phyloP scores from a whole-genome alignment of 2,888 invertebrate species.

The Crioceris asparagi region DNA sequence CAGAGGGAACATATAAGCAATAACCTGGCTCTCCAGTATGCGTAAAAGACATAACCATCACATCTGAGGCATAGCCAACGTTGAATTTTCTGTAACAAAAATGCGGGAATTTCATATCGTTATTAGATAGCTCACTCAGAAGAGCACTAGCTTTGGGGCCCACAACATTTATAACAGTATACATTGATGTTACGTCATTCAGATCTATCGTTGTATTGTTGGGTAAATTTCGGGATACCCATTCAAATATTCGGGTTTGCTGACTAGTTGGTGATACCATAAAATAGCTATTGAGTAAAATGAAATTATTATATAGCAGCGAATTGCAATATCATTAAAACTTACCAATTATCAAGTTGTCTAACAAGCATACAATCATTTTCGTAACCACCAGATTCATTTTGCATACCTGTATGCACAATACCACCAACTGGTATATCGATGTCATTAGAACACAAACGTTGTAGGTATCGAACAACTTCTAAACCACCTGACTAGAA shows the following conservation, averaged over 20 bases:
- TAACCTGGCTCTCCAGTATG: slow-evolving; percentile 64
- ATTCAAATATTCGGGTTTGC: slow-evolving; percentile 59
- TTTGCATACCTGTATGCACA: slow-evolving; percentile 61
- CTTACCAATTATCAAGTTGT: slow-evolving; percentile 45
- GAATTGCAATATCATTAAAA: neutral
- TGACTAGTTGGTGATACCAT: slow-evolving; percentile 73
- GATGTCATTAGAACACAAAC: slow-evolving; percentile 55
- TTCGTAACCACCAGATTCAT: slow-evolving; percentile 58
- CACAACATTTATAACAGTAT: slow-evolving; percentile 59
- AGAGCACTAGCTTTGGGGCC: slow-evolving; percentile 57
- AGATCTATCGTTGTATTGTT: slow-evolving; percentile 48
- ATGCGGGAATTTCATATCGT: slow-evolving; percentile 48
- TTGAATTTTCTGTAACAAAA: slow-evolving; percentile 59
- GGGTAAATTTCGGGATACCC: slow-evolving; percentile 56
- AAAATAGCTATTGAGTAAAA: slow-evolving; percentile 56
- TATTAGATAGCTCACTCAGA: slow-evolving; percentile 53
- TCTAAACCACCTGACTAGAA: slow-evolving; percentile 46
- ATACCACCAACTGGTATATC: slow-evolving; percentile 53
- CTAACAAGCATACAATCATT: slow-evolving; percentile 63
- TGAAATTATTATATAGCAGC: neutral
- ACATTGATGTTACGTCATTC: slow-evolving; percentile 61
- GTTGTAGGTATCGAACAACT: slow-evolving; percentile 52
- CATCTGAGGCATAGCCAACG: slow-evolving; percentile 57
- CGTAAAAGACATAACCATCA: slow-evolving; percentile 59
- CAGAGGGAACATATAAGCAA: slow-evolving; percentile 58